phyloP scores from a whole-genome alignment of 2,113 vertebrate genomes.

The Perca flavescens region DNA sequence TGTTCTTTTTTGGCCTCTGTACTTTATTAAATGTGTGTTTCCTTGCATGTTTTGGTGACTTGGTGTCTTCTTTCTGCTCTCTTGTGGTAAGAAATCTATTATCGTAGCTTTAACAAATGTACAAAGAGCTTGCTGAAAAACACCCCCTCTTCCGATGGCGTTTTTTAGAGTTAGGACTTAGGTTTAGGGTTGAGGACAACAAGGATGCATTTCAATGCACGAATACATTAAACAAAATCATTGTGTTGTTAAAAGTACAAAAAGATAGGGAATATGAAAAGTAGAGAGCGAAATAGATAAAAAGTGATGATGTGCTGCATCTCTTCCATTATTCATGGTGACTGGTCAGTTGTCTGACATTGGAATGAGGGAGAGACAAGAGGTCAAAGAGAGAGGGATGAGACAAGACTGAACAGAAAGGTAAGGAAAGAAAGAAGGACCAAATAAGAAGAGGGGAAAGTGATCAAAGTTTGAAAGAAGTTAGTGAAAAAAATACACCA shows the following conservation, averaged over 20 bases:
- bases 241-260: neutral
- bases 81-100: slow-evolving; percentile 12
- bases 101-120: neutral
- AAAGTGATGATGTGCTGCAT: slow-evolving; percentile 37
- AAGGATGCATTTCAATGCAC: neutral
- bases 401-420: slow-evolving; percentile 35
- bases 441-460: slow-evolving; percentile 32
- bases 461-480: slow-evolving; percentile 17
- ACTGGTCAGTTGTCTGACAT: slow-evolving; percentile 55
- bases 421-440: slow-evolving; percentile 11
- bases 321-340: slow-evolving; percentile 70
- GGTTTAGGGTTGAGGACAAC: neutral
- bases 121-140: neutral
- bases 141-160: neutral
- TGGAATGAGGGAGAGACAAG: slow-evolving; percentile 53
- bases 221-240: slow-evolving; percentile 4
- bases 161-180: neutral
- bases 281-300: slow-evolving; percentile 20
- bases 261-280: slow-evolving; percentile 27
- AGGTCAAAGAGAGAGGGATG: slow-evolving; percentile 53
- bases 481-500: slow-evolving; percentile 13
- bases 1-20: neutral
- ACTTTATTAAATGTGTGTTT: neutral
- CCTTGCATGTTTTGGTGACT: slow-evolving; percentile 3
- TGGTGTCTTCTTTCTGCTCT: slow-evolving; percentile 5